Evolutionary conservation across 2,888 invertebrate species (phyloP).

Genomic region (Philopedon plagiatum): DNA sequence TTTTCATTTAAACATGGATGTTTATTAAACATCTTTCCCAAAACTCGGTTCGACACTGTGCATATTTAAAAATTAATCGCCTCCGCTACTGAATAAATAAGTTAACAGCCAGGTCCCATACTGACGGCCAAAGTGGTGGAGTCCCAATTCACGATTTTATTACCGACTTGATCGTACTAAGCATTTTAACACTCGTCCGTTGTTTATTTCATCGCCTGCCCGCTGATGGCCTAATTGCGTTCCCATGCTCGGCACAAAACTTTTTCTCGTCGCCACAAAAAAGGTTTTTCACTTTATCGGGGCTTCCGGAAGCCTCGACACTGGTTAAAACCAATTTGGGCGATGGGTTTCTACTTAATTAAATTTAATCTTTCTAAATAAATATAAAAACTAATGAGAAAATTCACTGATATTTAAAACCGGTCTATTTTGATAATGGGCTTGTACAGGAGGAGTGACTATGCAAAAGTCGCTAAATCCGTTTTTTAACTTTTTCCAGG

Average conservation of each 20-base stretch:
- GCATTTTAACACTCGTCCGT: constrained; percentile 44
- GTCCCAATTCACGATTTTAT: constrained; percentile 16
- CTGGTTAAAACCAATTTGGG: constrained; percentile 16
- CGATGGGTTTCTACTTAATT: constrained; percentile 10
- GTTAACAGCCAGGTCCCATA: constrained; percentile 13
- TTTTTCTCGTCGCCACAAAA: constrained; percentile 42
- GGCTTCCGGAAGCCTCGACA: constrained; percentile 18
- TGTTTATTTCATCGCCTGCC: constrained; percentile 45
- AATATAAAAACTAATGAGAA: background rate
- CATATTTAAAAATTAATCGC: background rate
- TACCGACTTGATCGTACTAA: constrained; percentile 39
- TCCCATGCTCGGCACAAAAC: constrained; percentile 47
- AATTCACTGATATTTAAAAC: too few species aligned
- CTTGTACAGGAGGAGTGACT: too few species aligned
- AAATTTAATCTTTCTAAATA: constrained; percentile 1
- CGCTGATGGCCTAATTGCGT: constrained; percentile 33
- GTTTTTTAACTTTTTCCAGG: too few species aligned
- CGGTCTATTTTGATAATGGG: too few species aligned
- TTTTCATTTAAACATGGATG: too few species aligned
- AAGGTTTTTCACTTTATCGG: constrained; percentile 42
- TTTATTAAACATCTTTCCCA: too few species aligned
- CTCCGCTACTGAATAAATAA: background rate
- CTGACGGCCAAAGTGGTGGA: background rate
- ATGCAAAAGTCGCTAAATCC: too few species aligned
- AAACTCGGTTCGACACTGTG: too few species aligned